phyloP scores from a whole-genome alignment of 2,113 vertebrate species.

The Athene cunicularia region DNA sequence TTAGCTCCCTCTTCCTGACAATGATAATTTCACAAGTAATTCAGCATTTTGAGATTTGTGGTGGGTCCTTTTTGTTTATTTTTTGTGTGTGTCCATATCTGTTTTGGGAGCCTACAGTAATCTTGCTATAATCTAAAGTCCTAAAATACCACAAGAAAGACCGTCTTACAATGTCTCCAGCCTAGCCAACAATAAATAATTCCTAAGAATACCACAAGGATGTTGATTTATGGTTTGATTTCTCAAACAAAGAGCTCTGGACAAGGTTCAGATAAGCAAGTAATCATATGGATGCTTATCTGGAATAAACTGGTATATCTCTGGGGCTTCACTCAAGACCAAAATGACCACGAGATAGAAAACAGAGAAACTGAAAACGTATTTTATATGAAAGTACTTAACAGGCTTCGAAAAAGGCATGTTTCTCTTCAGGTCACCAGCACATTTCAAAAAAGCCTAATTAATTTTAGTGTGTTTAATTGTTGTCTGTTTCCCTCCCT shows the following conservation, averaged over 20 bases:
- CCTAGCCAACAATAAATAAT: constrained; percentile 11
- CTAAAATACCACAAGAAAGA: constrained; percentile 48
- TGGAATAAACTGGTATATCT: not conserved
- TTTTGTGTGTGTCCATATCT: not conserved
- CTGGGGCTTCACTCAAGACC: not conserved
- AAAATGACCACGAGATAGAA: constrained; percentile 26
- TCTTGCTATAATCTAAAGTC: not conserved
- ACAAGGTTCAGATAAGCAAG: constrained; percentile 45
- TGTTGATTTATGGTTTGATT: constrained; percentile 44
- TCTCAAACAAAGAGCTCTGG: constrained; percentile 24
- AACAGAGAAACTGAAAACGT: not conserved
- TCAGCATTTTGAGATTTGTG: not conserved
- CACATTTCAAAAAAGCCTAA: constrained; percentile 10
- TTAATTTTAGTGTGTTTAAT: constrained; percentile 35
- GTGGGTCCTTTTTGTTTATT: constrained; percentile 13
- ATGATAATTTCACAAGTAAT: not conserved
- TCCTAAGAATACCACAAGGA: constrained; percentile 2
- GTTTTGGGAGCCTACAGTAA: not conserved
- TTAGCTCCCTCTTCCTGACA: not conserved
- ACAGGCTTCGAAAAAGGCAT: not conserved
- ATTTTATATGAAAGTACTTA: not conserved
- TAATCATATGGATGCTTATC: constrained; percentile 2
- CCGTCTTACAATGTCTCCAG: not conserved
- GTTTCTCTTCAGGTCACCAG: not conserved
- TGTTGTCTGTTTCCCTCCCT: not conserved